Conservation (phyloP, 2,888 invertebrate genomes). For the Mesorhabditis sp. region DNA sequence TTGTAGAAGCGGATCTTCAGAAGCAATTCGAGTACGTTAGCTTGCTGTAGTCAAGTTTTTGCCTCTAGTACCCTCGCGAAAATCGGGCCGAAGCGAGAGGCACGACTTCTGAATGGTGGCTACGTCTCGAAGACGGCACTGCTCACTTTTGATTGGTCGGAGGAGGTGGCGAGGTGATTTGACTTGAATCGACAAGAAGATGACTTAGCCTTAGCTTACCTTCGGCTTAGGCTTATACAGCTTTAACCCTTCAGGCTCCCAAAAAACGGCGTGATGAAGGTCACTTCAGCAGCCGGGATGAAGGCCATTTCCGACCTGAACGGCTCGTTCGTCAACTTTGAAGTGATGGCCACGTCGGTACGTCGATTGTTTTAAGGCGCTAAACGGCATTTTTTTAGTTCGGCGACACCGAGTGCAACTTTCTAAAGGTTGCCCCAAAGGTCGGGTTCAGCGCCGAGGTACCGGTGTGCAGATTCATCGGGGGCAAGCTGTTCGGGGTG, state of each 20-base stretch:
- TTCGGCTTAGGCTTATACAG: not conserved
- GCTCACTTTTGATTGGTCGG: not conserved
- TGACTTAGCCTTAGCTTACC: too few species aligned
- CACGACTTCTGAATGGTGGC: not conserved
- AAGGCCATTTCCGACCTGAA: slow-evolving; percentile 1
- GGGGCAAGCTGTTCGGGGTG: not conserved
- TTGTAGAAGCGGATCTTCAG: not conserved
- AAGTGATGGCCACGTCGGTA: not conserved
- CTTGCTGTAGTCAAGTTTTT: not conserved
- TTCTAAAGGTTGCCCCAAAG: not conserved
- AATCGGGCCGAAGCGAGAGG: not conserved
- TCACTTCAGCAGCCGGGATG: not conserved
- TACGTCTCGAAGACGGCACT: not conserved
- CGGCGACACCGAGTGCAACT: slow-evolving; percentile 2
- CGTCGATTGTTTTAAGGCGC: not conserved
- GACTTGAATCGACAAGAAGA: not conserved
- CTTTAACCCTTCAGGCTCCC: not conserved
- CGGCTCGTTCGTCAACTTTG: not conserved
- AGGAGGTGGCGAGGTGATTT: not conserved
- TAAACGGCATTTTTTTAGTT: not conserved
- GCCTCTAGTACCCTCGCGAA: not conserved
- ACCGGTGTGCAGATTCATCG: not conserved
- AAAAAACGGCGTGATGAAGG: not conserved
- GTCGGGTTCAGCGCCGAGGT: not conserved
- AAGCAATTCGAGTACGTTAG: slow-evolving; percentile 3